Conservation (phyloP, 2,888 invertebrate species). For the Torymus auratus region DNA sequence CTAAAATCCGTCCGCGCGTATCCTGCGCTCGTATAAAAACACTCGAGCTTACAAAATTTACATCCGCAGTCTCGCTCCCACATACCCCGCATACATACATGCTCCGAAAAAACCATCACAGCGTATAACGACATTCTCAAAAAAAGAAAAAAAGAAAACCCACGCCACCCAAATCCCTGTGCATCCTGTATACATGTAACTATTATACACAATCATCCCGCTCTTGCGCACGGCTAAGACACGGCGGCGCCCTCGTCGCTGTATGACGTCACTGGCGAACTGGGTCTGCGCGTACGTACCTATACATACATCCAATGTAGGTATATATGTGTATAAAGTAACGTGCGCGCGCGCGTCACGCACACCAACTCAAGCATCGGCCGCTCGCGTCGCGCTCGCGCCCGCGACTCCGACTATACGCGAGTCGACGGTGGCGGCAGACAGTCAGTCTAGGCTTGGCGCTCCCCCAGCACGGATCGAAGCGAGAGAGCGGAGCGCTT, state of each 20-base stretch:
- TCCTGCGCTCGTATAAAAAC: too few relatives aligned
- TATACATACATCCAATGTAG: too few relatives aligned
- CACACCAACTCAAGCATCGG: too few relatives aligned
- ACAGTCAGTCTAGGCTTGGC: conserved; percentile 75
- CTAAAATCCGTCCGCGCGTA: too few relatives aligned
- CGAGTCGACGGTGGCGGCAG: conserved; percentile 61
- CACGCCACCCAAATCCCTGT: too few relatives aligned
- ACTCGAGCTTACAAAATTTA: too few relatives aligned
- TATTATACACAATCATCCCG: not conserved
- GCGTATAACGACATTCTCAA: too few relatives aligned
- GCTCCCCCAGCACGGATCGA: conserved; percentile 63
- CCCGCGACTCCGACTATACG: conserved; percentile 56
- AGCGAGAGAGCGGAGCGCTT: not conserved
- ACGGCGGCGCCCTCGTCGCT: conserved; percentile 71
- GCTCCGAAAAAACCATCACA: too few relatives aligned
- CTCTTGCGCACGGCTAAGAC: conserved; percentile 61
- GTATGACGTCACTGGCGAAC: conserved; percentile 73
- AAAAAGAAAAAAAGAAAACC: too few relatives aligned
- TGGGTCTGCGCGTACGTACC: conserved; percentile 55
- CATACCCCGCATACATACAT: too few relatives aligned
- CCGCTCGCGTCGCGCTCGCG: not conserved
- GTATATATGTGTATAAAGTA: not conserved
- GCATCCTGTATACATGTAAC: not conserved
- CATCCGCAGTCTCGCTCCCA: too few relatives aligned
- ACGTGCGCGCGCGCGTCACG: not conserved